Conservation (phyloP, 2,888 invertebrate species). For the Teinopalpus imperialis region DNA sequence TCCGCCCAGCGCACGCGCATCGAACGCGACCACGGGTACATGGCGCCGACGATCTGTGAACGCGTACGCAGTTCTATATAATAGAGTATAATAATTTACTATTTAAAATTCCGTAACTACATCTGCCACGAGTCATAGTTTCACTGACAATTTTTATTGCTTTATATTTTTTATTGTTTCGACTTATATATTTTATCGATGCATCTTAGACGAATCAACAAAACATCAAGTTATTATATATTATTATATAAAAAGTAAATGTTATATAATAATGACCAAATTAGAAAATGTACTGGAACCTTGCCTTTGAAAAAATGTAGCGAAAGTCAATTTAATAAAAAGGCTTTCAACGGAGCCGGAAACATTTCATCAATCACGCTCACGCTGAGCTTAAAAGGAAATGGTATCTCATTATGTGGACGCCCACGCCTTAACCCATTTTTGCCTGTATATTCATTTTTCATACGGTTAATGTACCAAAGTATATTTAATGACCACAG, state of each 20-base stretch:
- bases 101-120: conserved; percentile 6
- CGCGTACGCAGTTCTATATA: conserved; percentile 16
- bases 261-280: no score
- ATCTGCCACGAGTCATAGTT: conserved; percentile 1
- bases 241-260: no score
- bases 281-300: conserved; percentile 5
- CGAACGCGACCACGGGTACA: conserved; percentile 41
- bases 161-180: no score
- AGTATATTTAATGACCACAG: no score
- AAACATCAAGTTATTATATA: no score
- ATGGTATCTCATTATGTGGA: conserved; percentile 43
- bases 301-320: conserved; percentile 7
- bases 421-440: conserved; percentile 37
- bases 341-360: conserved; percentile 57
- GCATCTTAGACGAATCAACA: no score
- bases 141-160: no score
- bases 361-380: conserved; percentile 63
- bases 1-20: conserved; percentile 73
- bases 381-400: conserved; percentile 45
- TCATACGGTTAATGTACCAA: conserved; percentile 7
- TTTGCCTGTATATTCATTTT: conserved; percentile 32
- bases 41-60: conserved; percentile 42
- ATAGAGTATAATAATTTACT: conserved; percentile 10
- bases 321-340: conserved; percentile 36
- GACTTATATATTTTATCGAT: no score